Evolutionary conservation across 23 tunicate species (phyloP).

Genomic region (Styela clava): DNA sequence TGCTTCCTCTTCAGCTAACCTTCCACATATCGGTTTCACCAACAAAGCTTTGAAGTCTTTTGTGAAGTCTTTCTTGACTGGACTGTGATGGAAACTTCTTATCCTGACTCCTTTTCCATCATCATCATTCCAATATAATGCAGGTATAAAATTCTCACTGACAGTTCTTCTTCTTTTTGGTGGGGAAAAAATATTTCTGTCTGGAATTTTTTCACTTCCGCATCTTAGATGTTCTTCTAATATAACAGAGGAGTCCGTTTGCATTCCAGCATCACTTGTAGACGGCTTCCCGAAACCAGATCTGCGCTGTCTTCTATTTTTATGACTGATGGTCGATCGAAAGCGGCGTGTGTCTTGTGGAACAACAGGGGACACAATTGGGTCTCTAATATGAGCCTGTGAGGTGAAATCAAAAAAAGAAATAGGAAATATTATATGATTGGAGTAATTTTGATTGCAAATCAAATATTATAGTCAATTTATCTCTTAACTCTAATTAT

Average conservation of each 20-base stretch:
- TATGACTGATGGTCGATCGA: not conserved
- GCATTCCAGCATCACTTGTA: slow-evolving; percentile 17
- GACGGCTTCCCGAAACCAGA: not conserved
- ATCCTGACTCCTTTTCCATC: not conserved
- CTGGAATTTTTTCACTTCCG: slow-evolving; percentile 20
- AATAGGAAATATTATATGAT: not conserved
- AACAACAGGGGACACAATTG: slow-evolving; percentile 80
- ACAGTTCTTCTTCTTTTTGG: slow-evolving; percentile 15
- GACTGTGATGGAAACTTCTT: not conserved
- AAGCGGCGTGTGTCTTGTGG: slow-evolving; percentile 58
- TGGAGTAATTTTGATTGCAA: no score
- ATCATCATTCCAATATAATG: slow-evolving; percentile 7
- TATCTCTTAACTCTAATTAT: no score
- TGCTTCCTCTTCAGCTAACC: not conserved
- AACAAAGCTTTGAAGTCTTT: slow-evolving; percentile 4
- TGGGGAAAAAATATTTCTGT: slow-evolving; percentile 10
- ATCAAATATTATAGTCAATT: no score
- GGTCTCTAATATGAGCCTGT: slow-evolving; percentile 44
- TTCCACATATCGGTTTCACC: slow-evolving; percentile 6
- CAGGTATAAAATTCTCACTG: slow-evolving; percentile 17
- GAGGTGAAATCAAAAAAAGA: not conserved
- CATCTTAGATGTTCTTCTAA: slow-evolving; percentile 3
- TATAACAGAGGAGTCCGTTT: slow-evolving; percentile 9
- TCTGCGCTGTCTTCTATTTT: not conserved
- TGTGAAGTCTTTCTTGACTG: not conserved